Evolutionary conservation across 1,140 invertebrate genomes (phyloP).

Genomic region (Matsumurasca onukii): DNA sequence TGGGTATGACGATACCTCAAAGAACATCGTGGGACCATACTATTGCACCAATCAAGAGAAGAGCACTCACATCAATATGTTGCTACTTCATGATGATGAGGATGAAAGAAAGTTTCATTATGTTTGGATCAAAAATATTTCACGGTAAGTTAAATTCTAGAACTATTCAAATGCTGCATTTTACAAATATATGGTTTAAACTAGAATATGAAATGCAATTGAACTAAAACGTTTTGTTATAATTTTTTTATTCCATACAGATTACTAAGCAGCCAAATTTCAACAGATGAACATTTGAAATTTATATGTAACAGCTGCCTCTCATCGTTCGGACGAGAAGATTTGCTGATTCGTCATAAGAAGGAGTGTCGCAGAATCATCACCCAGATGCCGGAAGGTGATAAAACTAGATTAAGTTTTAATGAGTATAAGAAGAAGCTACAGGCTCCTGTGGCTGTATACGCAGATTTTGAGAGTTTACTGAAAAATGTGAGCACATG

Average conservation of each 20-base stretch:
- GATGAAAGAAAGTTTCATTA: not conserved
- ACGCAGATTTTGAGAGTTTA: not conserved
- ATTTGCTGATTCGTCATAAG: not conserved
- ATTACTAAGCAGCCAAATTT: not conserved
- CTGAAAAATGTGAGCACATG: not conserved
- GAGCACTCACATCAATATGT: not conserved
- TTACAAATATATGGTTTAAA: too few relatives aligned
- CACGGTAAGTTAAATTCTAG: not conserved
- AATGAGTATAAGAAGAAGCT: not conserved
- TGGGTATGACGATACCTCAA: not conserved
- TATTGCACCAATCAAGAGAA: not conserved
- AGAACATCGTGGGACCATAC: not conserved
- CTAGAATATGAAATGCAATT: too few relatives aligned
- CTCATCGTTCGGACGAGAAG: not conserved
- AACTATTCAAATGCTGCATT: too few relatives aligned
- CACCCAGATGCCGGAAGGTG: not conserved
- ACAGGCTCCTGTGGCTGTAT: not conserved
- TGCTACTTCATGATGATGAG: not conserved
- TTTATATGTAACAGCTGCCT: not conserved
- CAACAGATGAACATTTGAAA: not conserved
- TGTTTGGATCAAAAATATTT: not conserved
- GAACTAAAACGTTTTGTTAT: too few relatives aligned
- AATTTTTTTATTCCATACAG: too few relatives aligned
- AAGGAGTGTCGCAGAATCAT: not conserved
- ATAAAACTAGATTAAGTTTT: not conserved